A percentile compares a stretch with the other conserved stretches of the same genome.
Conservation (phyloP, 2,797 vertebrate species). For the Clarias platycephalus region DNA sequence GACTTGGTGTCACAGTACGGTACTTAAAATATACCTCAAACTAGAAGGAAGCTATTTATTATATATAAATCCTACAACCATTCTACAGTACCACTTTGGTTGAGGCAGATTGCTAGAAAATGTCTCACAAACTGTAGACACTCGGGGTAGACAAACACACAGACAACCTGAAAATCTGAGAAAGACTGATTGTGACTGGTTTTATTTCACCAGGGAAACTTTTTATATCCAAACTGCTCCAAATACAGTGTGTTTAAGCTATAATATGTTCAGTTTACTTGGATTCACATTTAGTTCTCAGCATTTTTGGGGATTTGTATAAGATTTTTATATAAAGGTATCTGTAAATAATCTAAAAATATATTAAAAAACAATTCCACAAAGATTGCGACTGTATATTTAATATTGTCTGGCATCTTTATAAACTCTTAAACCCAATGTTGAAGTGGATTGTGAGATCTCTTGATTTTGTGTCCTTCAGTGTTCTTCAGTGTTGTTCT, state of each 20-base stretch:
- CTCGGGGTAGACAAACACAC: background rate
- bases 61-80: background rate
- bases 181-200: background rate
- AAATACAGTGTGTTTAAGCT: background rate
- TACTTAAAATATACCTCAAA: too few relatives aligned
- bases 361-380: background rate
- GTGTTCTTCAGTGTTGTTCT: background rate
- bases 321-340: background rate
- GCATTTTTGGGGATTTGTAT: background rate
- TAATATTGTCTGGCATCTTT: background rate
- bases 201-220: background rate
- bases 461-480: slow-evolving; percentile 5
- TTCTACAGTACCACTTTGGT: background rate
- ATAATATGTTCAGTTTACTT: background rate
- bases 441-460: background rate
- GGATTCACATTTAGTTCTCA: background rate
- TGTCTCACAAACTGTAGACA: background rate
- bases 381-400: background rate
- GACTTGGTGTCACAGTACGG: too few relatives aligned
- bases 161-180: background rate
- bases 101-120: background rate
- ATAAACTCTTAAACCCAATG: background rate
- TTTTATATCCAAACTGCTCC: background rate
- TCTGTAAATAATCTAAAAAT: background rate
- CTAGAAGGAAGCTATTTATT: too few relatives aligned